Evolutionary conservation across 2,113 vertebrate genomes (phyloP), one percentile per base, ranked within the genome.

Genomic region (Nannospalax galili): DNA sequence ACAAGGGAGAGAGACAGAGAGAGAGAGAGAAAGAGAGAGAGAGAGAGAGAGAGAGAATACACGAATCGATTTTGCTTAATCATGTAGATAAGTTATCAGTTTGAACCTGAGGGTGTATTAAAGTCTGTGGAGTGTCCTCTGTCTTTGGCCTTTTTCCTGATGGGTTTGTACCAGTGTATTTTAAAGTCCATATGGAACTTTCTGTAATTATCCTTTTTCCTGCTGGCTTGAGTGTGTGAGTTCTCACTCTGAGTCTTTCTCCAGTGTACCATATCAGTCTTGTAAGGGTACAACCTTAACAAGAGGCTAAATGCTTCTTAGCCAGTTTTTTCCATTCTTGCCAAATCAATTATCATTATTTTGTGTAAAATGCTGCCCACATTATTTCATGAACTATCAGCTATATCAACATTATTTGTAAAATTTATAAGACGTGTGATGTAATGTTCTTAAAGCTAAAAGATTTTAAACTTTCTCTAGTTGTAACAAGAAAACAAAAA

Each of bases 391-490:
- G 30, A 1, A 26, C 26, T 60, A 64, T 45, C 40, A 84, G 20
- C 17, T 56, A 52, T 24, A 73, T 88, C 14, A 45, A 78, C 1
- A 70, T 17, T 75, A 37, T 69, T 90, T 91, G 58, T 48, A 93
- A 90, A 82, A 80, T 85, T 84, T 88, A 60, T 35, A 91, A 92
- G 78, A 75, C 42, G 3, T 11, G 37, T 42, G 7, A 6, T 52
- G 69, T 74, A 87, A 74, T 58, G 74, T 79, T 95, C 30, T 85
- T 45, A 91, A 82, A 37, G 64, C 60, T 5, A 80, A 92, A 86
- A 35, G 60, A 62, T 62, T 62, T 62, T 22, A 62, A 62, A 62
- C 60, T 62, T 62, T 11, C 22, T 69, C 42, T 86, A 84, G 58
- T 52, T 80, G 15, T 65, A 72, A 72, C 40, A 78, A 64, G 15